Evolutionary conservation across 37 sponge, comb jelly and placozoan species (phyloP).

Genomic region (Haliclona indistincta): DNA sequence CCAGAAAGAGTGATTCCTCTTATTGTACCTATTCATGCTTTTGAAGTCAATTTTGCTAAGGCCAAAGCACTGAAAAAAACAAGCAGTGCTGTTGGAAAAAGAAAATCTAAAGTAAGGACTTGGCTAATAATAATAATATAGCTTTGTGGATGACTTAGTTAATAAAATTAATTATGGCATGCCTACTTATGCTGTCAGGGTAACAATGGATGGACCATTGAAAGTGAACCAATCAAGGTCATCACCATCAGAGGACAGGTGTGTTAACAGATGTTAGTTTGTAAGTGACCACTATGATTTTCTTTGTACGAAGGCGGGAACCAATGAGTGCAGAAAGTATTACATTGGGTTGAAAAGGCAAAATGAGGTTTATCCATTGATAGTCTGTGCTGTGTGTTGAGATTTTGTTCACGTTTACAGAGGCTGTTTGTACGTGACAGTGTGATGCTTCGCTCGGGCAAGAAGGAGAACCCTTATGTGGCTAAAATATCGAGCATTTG

Average conservation of each 20-base stretch:
- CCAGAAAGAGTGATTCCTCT: conserved; percentile 24
- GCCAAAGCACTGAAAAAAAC: not conserved
- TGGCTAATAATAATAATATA: too few relatives aligned
- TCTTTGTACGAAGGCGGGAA: not conserved
- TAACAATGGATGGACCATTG: conserved; percentile 52
- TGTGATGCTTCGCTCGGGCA: conserved; percentile 33
- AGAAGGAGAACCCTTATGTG: conserved; percentile 54
- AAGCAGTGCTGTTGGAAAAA: too few relatives aligned
- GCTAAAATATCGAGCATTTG: conserved; percentile 70
- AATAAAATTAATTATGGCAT: not conserved
- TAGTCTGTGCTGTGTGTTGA: not conserved
- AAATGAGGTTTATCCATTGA: conserved; percentile 22
- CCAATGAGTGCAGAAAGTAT: conserved; percentile 16
- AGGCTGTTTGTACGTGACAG: conserved; percentile 54
- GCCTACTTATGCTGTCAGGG: conserved; percentile 21
- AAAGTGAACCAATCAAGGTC: conserved; percentile 42
- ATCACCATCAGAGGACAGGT: not conserved
- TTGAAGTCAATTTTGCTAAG: not conserved
- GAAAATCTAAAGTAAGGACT: not conserved
- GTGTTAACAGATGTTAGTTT: not conserved
- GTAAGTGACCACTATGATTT: not conserved
- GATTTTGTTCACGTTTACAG: conserved; percentile 16
- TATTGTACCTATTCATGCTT: conserved; percentile 2
- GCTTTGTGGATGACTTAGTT: not conserved
- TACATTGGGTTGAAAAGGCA: conserved; percentile 46